Conservation (phyloP, 2,797 vertebrate species). For the Rhinichthys osculus region DNA sequence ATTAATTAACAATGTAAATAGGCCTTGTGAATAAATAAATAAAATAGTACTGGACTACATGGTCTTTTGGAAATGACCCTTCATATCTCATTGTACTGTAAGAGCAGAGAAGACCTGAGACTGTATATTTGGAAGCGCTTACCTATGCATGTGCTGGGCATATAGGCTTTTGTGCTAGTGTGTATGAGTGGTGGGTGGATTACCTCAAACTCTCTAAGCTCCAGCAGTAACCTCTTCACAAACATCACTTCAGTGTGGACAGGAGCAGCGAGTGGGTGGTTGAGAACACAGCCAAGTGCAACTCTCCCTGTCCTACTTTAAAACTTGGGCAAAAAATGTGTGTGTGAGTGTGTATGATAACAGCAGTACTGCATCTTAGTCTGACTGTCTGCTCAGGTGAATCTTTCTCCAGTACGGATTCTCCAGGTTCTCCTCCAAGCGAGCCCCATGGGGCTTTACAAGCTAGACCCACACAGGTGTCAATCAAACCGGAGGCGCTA, state of each 20-base stretch:
- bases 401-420: conserved; percentile 24
- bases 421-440: conserved; percentile 50
- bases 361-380: not conserved
- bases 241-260: conserved; percentile 44
- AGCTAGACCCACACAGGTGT: conserved; percentile 40
- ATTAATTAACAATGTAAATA: not conserved
- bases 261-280: conserved; percentile 45
- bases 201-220: conserved; percentile 47
- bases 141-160: not conserved
- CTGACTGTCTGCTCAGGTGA: conserved; percentile 28
- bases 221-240: conserved; percentile 44
- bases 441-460: conserved; percentile 39
- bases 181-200: conserved; percentile 33
- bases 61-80: not conserved
- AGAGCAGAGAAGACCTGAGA: not conserved
- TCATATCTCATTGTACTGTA: not conserved
- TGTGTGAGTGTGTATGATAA: conserved; percentile 14
- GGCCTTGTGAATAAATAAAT: not conserved
- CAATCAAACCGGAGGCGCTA: conserved; percentile 52
- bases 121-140: not conserved
- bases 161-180: not conserved
- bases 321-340: conserved; percentile 32
- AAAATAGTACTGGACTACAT: not conserved
- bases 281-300: conserved; percentile 45
- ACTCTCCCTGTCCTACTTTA: conserved; percentile 49